Conservation (phyloP, 2,888 invertebrate genomes). For the Tinea trinotella region DNA sequence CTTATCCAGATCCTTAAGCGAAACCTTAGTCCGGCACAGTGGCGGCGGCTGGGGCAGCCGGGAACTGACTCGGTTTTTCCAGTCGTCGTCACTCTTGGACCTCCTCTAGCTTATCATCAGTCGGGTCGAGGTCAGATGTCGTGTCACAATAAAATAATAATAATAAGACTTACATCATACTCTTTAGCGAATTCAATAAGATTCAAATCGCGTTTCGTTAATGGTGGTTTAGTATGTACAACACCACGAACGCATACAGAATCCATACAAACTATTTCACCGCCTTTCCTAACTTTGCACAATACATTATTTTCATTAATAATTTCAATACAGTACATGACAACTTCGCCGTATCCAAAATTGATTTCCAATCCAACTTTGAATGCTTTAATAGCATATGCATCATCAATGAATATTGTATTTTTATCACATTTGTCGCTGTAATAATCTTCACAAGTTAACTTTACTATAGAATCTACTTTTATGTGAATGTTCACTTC, state of each 20-base stretch:
- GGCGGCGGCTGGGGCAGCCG: too few relatives aligned
- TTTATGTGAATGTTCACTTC: constrained; percentile 20
- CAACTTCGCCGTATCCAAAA: constrained; percentile 32
- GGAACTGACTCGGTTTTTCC: too few relatives aligned
- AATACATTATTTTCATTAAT: constrained; percentile 29
- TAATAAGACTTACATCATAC: constrained; percentile 30
- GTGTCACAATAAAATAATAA: too few relatives aligned
- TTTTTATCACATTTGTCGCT: constrained; percentile 33
- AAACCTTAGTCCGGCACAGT: too few relatives aligned
- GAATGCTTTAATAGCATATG: constrained; percentile 29
- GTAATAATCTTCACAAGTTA: constrained; percentile 32
- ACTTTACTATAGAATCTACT: constrained; percentile 26
- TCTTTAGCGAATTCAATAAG: constrained; percentile 37
- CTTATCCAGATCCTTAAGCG: too few relatives aligned
- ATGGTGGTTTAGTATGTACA: constrained; percentile 30
- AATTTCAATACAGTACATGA: constrained; percentile 31
- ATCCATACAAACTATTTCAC: constrained; percentile 28
- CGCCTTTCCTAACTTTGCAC: constrained; percentile 34
- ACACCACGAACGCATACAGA: constrained; percentile 35
- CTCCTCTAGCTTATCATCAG: too few relatives aligned
- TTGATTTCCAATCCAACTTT: constrained; percentile 34
- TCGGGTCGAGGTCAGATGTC: too few relatives aligned
- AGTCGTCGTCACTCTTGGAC: too few relatives aligned
- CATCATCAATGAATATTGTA: constrained; percentile 39
- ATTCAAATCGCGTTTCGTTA: constrained; percentile 35